These are phyloP conservation scores for Chaetodon auriga DNA, from an alignment of 2,113 vertebrate species.

Conservation along the genomic window DNA sequence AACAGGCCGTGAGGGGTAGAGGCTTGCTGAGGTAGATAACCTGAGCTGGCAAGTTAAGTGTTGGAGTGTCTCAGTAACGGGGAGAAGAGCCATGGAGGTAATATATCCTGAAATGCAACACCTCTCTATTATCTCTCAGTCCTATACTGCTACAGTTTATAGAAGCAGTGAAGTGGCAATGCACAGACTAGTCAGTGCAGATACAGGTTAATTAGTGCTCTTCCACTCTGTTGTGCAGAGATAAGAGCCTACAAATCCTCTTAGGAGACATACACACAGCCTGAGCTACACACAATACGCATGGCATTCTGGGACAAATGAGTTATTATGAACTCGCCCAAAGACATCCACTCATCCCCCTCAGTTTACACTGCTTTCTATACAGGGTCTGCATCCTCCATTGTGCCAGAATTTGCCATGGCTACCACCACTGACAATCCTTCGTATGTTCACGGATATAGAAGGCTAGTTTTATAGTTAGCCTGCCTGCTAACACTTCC, in stretches of 20 bases:
- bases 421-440: slow-evolving; percentile 14
- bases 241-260: slow-evolving; percentile 84
- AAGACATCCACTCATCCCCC: slow-evolving; percentile 53
- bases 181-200: slow-evolving; percentile 52
- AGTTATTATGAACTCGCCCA: slow-evolving; percentile 58
- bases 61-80: slow-evolving; percentile 75
- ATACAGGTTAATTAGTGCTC: slow-evolving; percentile 81
- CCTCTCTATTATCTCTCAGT: slow-evolving; percentile 69
- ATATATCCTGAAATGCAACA: slow-evolving; percentile 73
- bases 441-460: slow-evolving; percentile 16
- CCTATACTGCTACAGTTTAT: slow-evolving; percentile 63
- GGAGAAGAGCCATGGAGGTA: slow-evolving; percentile 66
- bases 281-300: slow-evolving; percentile 60
- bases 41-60: slow-evolving; percentile 73
- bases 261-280: slow-evolving; percentile 72
- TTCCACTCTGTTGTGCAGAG: slow-evolving; percentile 72
- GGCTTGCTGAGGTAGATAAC: slow-evolving; percentile 68
- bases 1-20: slow-evolving; percentile 56
- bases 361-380: slow-evolving; percentile 49
- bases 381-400: slow-evolving; percentile 34
- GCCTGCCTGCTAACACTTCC: slow-evolving; percentile 10
- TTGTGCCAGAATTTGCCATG: slow-evolving; percentile 60
- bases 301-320: slow-evolving; percentile 66
- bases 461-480: slow-evolving; percentile 17
- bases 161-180: slow-evolving; percentile 60